Base-by-base conservation (phyloP, 1,140 invertebrate genomes). In the Lordiphosa clarofinis region DNA sequence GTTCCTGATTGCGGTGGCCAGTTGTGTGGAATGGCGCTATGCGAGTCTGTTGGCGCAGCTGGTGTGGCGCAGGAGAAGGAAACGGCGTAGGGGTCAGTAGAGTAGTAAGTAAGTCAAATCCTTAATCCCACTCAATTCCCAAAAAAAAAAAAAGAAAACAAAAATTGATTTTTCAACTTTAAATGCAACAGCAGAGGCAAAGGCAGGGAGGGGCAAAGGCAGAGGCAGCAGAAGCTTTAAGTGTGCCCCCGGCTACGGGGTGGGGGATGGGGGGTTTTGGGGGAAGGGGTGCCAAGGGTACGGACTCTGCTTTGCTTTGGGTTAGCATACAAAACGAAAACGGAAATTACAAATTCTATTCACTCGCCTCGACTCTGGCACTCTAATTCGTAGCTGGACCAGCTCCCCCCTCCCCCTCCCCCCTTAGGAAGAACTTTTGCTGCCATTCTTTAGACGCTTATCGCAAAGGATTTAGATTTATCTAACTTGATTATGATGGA, bases 381-480 rank as follows among this genome's bases (percentile, higher is more conserved):
- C 74, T 79, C 75, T 79, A 79, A 79, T 79, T 79, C 65, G 66
- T 79, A 58, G 44, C 61, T 39, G 44, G 36, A 46, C 48, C 38
- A 10, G 11, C 6, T 33, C 33, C 40, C n/a, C n/a, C n/a, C n/a
- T n/a, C 21, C 8, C 33, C 13, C 28, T 36, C 15, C 1, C 39
- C 12, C 13, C 11, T 13, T n/a, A 11, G 12, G 12, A 56, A 24
- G 21, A 56, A 61, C 36, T 61, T 61, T 61, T 54, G 70, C 70
- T 63, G 70, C 70, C 57, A 82, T 81, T 82, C 75, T 72, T 75
- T 75, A 76, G 71, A 54, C 72, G 76, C 67, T 81, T 81, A 81
- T 81, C 75, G 75, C 75, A 81, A 81, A 81, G 75, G 76, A 81
- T 82, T 81, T 81, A 81, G 75, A 81, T 81, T 81, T 81, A 81